Conservation (phyloP, 2,797 vertebrate genomes). For the Taenioides sp. region DNA sequence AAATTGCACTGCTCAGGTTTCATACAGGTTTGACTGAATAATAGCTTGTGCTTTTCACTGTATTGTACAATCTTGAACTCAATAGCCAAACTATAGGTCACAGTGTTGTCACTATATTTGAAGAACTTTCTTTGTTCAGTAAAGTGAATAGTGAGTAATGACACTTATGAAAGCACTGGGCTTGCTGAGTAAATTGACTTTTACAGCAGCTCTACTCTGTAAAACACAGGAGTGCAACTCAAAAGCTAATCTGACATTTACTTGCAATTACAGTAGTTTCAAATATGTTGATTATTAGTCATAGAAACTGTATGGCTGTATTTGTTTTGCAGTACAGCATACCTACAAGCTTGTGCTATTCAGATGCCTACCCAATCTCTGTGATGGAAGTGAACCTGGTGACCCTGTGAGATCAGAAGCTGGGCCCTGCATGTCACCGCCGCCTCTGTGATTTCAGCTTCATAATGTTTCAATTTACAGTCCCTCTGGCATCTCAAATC, state of each 20-base stretch:
- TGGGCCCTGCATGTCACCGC: neutral
- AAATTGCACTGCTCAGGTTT: constrained; percentile 26
- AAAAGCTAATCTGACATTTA: neutral
- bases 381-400: constrained; percentile 13
- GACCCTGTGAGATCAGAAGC: constrained; percentile 25
- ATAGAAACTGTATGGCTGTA: neutral
- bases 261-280: neutral
- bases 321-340: neutral
- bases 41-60: constrained; percentile 64
- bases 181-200: constrained; percentile 36
- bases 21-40: constrained; percentile 63
- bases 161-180: constrained; percentile 37
- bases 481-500: constrained; percentile 30
- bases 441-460: constrained; percentile 7
- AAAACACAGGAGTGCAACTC: constrained; percentile 12
- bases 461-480: constrained; percentile 38
- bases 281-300: neutral
- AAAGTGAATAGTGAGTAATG: constrained; percentile 46
- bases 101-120: constrained; percentile 41
- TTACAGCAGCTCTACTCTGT: constrained; percentile 11
- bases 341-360: neutral
- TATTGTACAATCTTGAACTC: constrained; percentile 32
- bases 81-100: constrained; percentile 42
- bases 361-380: constrained; percentile 13
- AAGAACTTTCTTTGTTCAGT: constrained; percentile 39